Conservation (phyloP, 2,113 vertebrate species). For the Agelaius tricolor region DNA sequence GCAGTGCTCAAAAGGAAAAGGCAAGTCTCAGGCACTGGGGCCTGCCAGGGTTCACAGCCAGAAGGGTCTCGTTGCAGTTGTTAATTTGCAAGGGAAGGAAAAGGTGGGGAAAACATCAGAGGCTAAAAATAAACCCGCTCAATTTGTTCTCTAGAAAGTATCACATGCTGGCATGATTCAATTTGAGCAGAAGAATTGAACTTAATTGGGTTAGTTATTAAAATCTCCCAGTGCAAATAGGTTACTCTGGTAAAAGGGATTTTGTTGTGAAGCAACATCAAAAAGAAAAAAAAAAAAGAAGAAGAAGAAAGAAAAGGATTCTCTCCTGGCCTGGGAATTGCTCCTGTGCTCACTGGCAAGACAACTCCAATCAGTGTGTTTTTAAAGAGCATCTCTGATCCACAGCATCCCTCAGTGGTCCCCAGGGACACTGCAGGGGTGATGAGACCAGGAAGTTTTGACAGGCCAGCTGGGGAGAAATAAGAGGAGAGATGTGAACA, state of each 20-base stretch:
- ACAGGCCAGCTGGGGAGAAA: not conserved
- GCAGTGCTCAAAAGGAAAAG: not conserved
- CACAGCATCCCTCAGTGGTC: slow-evolving; percentile 43
- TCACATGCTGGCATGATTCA: not conserved
- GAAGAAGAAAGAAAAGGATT: not conserved
- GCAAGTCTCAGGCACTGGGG: not conserved
- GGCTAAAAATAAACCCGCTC: slow-evolving; percentile 16
- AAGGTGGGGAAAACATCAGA: not conserved
- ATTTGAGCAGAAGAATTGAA: slow-evolving; percentile 38
- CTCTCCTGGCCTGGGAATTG: not conserved
- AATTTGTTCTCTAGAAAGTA: slow-evolving; percentile 21
- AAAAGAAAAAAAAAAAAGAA: not conserved
- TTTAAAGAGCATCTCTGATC: slow-evolving; percentile 26
- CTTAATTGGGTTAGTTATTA: slow-evolving; percentile 62
- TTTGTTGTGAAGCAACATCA: slow-evolving; percentile 37
- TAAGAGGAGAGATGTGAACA: not conserved
- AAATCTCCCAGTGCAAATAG: slow-evolving; percentile 45
- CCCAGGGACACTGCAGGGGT: slow-evolving; percentile 26
- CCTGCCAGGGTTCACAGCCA: slow-evolving; percentile 9
- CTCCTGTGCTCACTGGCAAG: not conserved
- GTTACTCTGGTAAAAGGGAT: slow-evolving; percentile 32
- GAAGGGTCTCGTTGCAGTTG: not conserved
- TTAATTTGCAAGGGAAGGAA: slow-evolving; percentile 11
- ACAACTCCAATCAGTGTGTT: not conserved
- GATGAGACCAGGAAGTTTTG: not conserved